Percentiles rank a stretch among this genome's conserved stretches.
Conservation (phyloP, 2,888 invertebrate genomes). For the Melipona beecheii region DNA sequence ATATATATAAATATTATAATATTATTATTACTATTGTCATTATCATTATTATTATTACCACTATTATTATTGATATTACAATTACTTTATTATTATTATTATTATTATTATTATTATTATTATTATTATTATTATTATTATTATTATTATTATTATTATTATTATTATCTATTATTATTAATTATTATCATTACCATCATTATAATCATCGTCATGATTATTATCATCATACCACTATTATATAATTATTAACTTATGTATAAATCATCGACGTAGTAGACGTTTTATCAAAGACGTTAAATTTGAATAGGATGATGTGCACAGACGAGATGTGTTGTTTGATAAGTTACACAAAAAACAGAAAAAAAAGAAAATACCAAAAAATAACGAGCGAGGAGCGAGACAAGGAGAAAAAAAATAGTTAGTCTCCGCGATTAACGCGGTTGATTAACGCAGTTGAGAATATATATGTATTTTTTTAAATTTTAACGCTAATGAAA, state of each 20-base stretch:
- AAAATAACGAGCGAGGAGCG: slow-evolving; percentile 47
- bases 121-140: slow-evolving; percentile 37
- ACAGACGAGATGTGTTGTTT: slow-evolving; percentile 65
- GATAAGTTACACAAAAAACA: slow-evolving; percentile 70
- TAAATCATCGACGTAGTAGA: slow-evolving; percentile 61
- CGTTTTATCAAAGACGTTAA: slow-evolving; percentile 67
- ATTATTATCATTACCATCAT: slow-evolving; percentile 3
- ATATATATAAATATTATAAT: slow-evolving; percentile 1
- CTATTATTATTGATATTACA: slow-evolving; percentile 20
- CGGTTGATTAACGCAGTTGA: slow-evolving; percentile 72
- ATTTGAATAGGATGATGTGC: slow-evolving; percentile 34
- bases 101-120: background rate
- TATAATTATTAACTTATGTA: slow-evolving; percentile 44
- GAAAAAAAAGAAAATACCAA: slow-evolving; percentile 50
- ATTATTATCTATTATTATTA: slow-evolving; percentile 8
- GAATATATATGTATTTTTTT: slow-evolving; percentile 84
- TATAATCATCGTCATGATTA: slow-evolving; percentile 33
- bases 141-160: too few relatives aligned
- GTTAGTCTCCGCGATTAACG: slow-evolving; percentile 73
- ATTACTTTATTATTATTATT: slow-evolving; percentile 31
- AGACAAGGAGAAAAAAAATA: slow-evolving; percentile 66
- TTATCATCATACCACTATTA: slow-evolving; percentile 21
- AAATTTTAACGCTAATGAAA: slow-evolving; percentile 81
- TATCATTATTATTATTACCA: slow-evolving; percentile 26
- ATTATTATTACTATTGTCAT: slow-evolving; percentile 11